A percentile compares a stretch with the other conserved stretches of the same genome.
These are phyloP conservation scores for Acrossocheilus fasciatus DNA, from an alignment of 2,797 vertebrate genomes.

Conservation along the genomic window DNA sequence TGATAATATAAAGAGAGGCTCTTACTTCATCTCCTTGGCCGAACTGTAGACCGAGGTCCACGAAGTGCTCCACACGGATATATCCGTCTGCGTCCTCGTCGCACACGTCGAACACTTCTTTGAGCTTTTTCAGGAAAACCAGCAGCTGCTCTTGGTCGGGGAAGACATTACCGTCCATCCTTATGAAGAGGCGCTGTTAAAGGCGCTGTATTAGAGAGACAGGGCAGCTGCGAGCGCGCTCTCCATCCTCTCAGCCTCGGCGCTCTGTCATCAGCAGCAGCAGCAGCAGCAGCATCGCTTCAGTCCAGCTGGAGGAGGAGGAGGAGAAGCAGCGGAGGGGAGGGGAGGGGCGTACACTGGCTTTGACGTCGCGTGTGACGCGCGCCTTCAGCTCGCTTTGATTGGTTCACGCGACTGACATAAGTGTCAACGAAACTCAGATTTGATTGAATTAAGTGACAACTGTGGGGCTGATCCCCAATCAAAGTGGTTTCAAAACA, in stretches of 20 bases:
- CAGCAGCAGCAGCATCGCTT: not conserved
- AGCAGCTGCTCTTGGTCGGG: conserved; percentile 77
- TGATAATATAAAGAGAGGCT: not conserved
- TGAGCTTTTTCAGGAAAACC: conserved; percentile 80
- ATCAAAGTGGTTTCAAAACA: not conserved
- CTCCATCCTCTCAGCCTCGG: conserved; percentile 62
- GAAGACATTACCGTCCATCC: conserved; percentile 76
- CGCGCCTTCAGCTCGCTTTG: not conserved
- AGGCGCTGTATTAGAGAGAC: conserved; percentile 20
- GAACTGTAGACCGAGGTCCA: conserved; percentile 79
- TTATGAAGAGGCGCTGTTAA: not conserved
- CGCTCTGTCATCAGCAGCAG: conserved; percentile 63
- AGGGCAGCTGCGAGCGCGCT: conserved; percentile 16
- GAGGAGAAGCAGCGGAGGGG: not conserved
- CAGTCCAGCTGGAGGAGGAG: not conserved
- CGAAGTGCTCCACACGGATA: conserved; percentile 80
- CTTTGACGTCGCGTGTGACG: conserved; percentile 17
- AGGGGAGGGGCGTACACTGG: not conserved
- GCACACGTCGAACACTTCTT: conserved; percentile 82
- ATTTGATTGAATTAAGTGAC: not conserved
- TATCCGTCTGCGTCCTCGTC: conserved; percentile 81
- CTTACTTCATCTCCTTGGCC: conserved; percentile 87
- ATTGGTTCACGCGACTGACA: not conserved
- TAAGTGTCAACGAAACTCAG: not conserved
- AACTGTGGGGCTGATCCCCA: not conserved